phyloP scores from a whole-genome alignment of 2,113 vertebrate genomes.

The Calidris pygmaea region DNA sequence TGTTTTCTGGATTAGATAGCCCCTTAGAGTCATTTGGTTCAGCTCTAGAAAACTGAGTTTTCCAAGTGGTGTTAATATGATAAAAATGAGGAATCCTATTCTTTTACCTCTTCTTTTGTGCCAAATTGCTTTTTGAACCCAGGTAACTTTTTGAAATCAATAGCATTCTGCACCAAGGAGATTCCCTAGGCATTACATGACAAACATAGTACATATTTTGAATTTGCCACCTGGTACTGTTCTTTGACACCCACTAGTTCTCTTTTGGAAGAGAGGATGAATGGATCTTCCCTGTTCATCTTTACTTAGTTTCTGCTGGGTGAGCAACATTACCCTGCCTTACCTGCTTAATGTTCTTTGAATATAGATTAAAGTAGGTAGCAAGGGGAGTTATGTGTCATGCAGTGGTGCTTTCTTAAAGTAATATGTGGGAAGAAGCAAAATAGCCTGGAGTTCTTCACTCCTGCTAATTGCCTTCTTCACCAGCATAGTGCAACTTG shows the following conservation, averaged over 20 bases:
- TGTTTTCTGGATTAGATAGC: background rate
- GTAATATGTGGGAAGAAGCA: slow-evolving; percentile 7
- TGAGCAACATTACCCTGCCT: slow-evolving; percentile 16
- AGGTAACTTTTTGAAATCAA: background rate
- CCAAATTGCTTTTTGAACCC: background rate
- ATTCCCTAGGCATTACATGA: background rate
- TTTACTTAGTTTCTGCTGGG: slow-evolving; percentile 22
- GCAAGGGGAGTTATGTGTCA: slow-evolving; percentile 5
- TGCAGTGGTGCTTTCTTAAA: slow-evolving; percentile 23
- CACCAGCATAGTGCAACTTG: background rate
- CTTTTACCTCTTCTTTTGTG: background rate
- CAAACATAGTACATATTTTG: background rate
- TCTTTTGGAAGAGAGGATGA: background rate
- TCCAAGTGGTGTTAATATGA: background rate
- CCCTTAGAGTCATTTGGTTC: background rate
- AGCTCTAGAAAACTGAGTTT: background rate
- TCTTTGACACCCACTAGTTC: background rate
- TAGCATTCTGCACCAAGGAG: background rate
- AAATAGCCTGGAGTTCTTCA: background rate
- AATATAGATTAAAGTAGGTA: slow-evolving; percentile 22
- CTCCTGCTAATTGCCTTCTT: slow-evolving; percentile 8
- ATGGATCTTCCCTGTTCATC: background rate
- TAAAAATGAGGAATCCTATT: background rate
- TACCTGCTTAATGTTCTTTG: slow-evolving; percentile 37
- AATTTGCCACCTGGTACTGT: background rate